Evolutionary conservation across 2,113 vertebrate species (phyloP).

Genomic region (Dicrurus megarhynchus): DNA sequence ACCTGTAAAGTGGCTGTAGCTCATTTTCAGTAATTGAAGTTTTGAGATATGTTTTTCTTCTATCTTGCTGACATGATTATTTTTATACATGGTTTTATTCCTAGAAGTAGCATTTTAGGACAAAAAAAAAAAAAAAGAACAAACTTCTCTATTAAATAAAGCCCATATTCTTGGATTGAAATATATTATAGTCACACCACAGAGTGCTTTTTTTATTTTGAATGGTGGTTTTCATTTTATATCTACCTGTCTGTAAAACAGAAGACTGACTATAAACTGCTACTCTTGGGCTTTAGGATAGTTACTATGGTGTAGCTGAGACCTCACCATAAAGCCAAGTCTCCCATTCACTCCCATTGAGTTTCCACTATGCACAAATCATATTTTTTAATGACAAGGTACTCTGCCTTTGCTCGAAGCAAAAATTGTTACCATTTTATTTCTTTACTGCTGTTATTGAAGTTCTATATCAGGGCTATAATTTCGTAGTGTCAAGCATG

Average conservation of each 20-base stretch:
- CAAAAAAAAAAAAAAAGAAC: not conserved
- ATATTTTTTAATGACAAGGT: not conserved
- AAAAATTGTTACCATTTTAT: not conserved
- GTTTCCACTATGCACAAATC: not conserved
- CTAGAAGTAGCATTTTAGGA: not conserved
- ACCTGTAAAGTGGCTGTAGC: not conserved
- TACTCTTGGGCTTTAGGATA: not conserved
- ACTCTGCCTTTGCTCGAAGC: not conserved
- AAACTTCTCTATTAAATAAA: not conserved
- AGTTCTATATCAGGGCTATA: not conserved
- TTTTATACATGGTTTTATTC: conserved; percentile 41
- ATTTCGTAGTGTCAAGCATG: not conserved
- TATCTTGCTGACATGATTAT: conserved; percentile 20
- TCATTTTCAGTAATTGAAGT: not conserved
- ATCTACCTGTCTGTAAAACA: not conserved
- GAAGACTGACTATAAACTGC: not conserved
- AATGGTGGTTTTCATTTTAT: not conserved
- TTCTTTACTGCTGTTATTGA: not conserved
- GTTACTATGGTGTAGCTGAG: not conserved
- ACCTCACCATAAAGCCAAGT: not conserved
- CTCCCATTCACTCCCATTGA: not conserved
- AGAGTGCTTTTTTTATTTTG: not conserved
- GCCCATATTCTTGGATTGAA: not conserved
- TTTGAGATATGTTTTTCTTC: not conserved
- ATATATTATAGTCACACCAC: not conserved